Percentiles rank a stretch among this genome's conserved stretches.
Conservation (phyloP, 2,797 vertebrate genomes). For the Triplophysa yarkandensis region DNA sequence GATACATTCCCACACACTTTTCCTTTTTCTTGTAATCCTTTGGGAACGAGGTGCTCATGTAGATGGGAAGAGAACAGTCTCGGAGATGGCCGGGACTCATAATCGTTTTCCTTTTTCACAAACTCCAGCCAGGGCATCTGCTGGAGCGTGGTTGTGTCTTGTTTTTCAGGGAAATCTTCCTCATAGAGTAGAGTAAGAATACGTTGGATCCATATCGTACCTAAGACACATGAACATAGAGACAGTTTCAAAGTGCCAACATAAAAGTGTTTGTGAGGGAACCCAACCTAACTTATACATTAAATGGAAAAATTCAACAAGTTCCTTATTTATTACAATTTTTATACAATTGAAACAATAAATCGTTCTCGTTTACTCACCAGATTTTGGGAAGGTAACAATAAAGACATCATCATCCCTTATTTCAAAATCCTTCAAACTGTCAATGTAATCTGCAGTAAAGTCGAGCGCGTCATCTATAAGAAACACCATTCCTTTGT, state of each 20-base stretch:
- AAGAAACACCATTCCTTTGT: constrained; percentile 42
- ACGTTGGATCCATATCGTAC: constrained; percentile 62
- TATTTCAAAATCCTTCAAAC: constrained; percentile 48
- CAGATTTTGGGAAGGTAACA: constrained; percentile 60
- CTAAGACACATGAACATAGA: constrained; percentile 32
- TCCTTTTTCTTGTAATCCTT: constrained; percentile 35
- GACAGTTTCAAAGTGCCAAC: no score
- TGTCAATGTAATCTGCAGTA: constrained; percentile 42
- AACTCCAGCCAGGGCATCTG: constrained; percentile 63
- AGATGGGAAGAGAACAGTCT: constrained; percentile 62
- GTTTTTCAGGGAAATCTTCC: constrained; percentile 47
- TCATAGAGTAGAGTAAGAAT: constrained; percentile 59
- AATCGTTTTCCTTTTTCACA: not conserved
- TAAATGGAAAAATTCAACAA: no score
- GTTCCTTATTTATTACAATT: no score
- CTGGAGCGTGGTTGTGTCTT: not conserved
- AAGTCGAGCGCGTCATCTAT: not conserved
- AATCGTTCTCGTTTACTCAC: no score
- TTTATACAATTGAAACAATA: no score
- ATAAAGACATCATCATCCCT: constrained; percentile 56
- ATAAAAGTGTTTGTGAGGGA: no score
- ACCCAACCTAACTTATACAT: no score
- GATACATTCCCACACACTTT: constrained; percentile 56
- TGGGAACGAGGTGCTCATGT: constrained; percentile 51
- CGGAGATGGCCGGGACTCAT: constrained; percentile 48